These are phyloP conservation scores for Phalloptychus januarius DNA, from an alignment of 2,797 vertebrate species.

Conservation along the genomic window DNA sequence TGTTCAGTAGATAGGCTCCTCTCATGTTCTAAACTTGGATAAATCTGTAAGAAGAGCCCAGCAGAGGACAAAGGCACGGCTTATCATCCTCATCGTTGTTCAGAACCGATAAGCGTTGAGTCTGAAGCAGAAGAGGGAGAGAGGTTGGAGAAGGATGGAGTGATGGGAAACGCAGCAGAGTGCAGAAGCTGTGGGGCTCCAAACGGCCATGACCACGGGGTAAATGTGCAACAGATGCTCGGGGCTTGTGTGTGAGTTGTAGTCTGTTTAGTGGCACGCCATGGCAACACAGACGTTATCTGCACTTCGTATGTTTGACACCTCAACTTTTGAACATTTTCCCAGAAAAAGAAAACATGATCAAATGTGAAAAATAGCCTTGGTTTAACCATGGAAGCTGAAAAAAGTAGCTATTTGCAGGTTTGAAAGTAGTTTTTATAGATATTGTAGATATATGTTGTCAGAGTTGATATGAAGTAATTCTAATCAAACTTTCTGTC, in stretches of 20 bases:
- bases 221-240: conserved; percentile 75
- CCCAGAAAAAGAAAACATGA: not conserved
- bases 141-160: conserved; percentile 12
- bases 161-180: not conserved
- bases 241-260: conserved; percentile 21
- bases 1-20: not conserved
- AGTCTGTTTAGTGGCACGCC: conserved; percentile 55
- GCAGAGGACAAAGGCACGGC: conserved; percentile 3
- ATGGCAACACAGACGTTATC: conserved; percentile 41
- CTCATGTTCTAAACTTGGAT: not conserved
- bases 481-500: not conserved
- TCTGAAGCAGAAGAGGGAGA: conserved; percentile 6
- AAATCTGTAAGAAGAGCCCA: conserved; percentile 1
- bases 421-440: not conserved
- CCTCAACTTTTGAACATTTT: conserved; percentile 2
- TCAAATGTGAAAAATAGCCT: not conserved
- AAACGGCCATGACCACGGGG: conserved; percentile 58
- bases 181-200: conserved; percentile 35
- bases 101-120: conserved; percentile 6
- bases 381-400: not conserved
- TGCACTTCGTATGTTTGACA: conserved; percentile 46
- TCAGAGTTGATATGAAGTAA: not conserved
- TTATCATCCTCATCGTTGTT: not conserved
- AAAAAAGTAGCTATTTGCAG: not conserved
- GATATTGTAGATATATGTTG: not conserved